A percentile compares a stretch with the other conserved stretches of the same genome.
These are phyloP conservation scores for Takifugu ocellatus DNA, from an alignment of 2,797 vertebrate species.

Conservation along the genomic window DNA sequence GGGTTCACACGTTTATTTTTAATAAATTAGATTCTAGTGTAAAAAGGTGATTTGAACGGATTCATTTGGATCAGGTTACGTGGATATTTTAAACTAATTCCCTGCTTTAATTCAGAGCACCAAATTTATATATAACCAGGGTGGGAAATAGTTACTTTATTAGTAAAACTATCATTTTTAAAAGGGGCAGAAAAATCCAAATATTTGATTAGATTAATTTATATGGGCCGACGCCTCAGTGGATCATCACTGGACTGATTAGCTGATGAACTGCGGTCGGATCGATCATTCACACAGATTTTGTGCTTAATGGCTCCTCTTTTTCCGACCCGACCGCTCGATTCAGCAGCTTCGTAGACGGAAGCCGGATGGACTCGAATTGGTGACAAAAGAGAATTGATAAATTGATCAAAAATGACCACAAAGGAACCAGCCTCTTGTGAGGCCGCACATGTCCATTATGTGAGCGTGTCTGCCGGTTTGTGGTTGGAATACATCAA, in stretches of 20 bases:
- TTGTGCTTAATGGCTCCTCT: slow-evolving; percentile 26
- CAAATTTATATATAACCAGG: no score
- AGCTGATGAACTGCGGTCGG: slow-evolving; percentile 57
- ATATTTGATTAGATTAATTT: no score
- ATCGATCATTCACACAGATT: slow-evolving; percentile 52
- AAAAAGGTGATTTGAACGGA: no score
- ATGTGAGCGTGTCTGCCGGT: slow-evolving; percentile 65
- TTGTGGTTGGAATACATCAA: slow-evolving; percentile 79
- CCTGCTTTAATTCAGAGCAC: no score
- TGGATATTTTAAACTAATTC: no score
- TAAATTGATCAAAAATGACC: slow-evolving; percentile 77
- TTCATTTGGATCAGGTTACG: no score
- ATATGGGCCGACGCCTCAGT: slow-evolving; percentile 1
- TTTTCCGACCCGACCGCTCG: slow-evolving; percentile 21
- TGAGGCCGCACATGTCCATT: slow-evolving; percentile 70
- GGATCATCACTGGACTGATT: slow-evolving; percentile 65
- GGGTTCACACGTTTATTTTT: no score
- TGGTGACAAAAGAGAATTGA: slow-evolving; percentile 68
- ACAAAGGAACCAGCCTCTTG: slow-evolving; percentile 64
- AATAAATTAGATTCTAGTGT: no score
- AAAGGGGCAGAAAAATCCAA: no score
- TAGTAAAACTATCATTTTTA: no score
- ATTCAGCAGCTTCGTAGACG: slow-evolving; percentile 25
- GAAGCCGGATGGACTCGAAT: slow-evolving; percentile 61
- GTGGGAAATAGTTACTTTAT: no score